Percentiles rank a stretch among this genome's conserved stretches.
These are phyloP conservation scores for Heliconius nattereri DNA, from an alignment of 1,140 invertebrate genomes.

Conservation along the genomic window DNA sequence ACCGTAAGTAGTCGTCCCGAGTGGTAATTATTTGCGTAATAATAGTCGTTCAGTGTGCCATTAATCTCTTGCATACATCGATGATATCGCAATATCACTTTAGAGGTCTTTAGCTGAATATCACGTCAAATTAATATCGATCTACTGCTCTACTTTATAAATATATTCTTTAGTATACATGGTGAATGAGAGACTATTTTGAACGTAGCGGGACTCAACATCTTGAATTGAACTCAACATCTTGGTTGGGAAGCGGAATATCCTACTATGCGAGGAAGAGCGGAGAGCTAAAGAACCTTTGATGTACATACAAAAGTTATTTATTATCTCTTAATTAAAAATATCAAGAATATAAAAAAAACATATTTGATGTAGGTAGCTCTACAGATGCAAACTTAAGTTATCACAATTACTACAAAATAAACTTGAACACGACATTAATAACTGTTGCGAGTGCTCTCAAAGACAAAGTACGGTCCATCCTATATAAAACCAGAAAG, in stretches of 20 bases:
- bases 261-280: too few relatives aligned
- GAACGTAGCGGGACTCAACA: too few relatives aligned
- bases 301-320: too few relatives aligned
- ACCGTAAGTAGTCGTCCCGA: not conserved
- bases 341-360: too few relatives aligned
- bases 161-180: not conserved
- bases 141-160: not conserved
- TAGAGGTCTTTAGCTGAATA: not conserved
- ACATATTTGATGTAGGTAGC: too few relatives aligned
- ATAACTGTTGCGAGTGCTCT: not conserved
- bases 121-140: not conserved
- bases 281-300: too few relatives aligned
- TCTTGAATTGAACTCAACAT: too few relatives aligned
- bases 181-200: too few relatives aligned
- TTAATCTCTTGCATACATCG: constrained; percentile 5
- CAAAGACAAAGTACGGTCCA: not conserved
- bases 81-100: constrained; percentile 8
- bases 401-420: not conserved
- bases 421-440: not conserved
- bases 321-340: too few relatives aligned
- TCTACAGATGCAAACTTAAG: too few relatives aligned
- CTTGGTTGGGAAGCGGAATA: too few relatives aligned
- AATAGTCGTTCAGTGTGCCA: not conserved
- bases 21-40: constrained; percentile 20
- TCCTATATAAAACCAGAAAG: not conserved